Percentiles rank a stretch among this genome's conserved stretches.
Conservation (phyloP, 1,140 invertebrate species). For the Lepidurus couesii region DNA sequence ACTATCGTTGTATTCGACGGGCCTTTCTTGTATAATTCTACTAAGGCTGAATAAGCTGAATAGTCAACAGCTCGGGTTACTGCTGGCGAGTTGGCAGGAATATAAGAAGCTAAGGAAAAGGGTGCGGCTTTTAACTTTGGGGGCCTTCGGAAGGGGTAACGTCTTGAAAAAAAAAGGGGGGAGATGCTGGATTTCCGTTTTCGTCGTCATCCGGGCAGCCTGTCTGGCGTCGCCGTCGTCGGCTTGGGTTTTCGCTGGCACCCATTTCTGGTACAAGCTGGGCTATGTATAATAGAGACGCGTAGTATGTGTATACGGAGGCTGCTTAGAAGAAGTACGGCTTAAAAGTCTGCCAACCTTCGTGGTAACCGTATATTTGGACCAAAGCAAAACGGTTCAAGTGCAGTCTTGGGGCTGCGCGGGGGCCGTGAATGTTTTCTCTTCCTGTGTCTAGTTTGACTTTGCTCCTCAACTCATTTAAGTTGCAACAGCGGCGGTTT, state of each 20-base stretch:
- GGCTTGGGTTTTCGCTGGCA: not conserved
- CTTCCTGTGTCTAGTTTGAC: not conserved
- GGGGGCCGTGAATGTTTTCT: not conserved
- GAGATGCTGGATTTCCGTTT: constrained; percentile 4
- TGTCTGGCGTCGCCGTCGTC: constrained; percentile 2
- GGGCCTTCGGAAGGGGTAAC: not conserved
- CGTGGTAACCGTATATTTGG: not conserved
- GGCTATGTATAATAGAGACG: constrained; percentile 5
- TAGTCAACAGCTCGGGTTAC: not conserved
- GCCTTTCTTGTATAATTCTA: not conserved
- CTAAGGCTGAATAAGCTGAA: not conserved
- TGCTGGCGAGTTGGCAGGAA: not conserved
- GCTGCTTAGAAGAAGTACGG: not conserved
- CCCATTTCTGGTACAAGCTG: not conserved
- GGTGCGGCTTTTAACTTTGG: constrained; percentile 3
- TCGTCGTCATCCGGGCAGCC: constrained; percentile 16
- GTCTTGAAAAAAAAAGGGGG: not conserved
- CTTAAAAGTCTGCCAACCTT: not conserved
- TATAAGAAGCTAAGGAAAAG: not conserved
- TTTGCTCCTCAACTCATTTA: not conserved
- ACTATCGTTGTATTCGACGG: not conserved
- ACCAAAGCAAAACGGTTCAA: constrained; percentile 5
- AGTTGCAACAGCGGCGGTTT: not conserved
- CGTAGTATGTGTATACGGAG: not conserved
- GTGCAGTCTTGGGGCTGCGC: not conserved